Base-by-base conservation (phyloP, 2,113 vertebrate genomes). In the Pionites leucogaster region DNA sequence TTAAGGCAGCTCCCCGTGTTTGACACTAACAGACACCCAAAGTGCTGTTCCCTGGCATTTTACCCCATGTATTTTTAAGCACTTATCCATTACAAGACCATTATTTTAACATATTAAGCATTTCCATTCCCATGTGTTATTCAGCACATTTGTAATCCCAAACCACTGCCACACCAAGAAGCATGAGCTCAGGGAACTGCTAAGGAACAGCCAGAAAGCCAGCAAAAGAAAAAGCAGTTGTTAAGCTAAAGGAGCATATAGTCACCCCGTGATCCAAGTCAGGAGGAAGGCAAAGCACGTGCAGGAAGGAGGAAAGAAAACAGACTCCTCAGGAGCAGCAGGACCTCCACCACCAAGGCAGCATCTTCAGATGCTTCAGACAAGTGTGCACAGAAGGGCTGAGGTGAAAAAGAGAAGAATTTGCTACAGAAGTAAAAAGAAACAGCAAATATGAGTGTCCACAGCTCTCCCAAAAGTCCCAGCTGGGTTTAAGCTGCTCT, bases 41-140 rank as follows among this genome's bases (percentile, higher is more conserved):
- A 16, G 7, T 16, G 0, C 6, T 7, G 8, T 6, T 53, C 17
- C 59, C 47, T 63, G 24, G 2, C 70, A 9, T 33, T 85, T 78
- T 44, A 75, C 17, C 18, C 72, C 16, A 8, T 2, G 5, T 17
- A 14, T 31, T 52, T n/a, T 3, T 4, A 10, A 84, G 24, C 2
- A 2, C 19, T 55, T 37, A 59, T 10, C 20, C 57, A n/a, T n/a
- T 59, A 59, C 33, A 24, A 35, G 57, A 35, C 20, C 18, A 5
- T 39, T 35, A 49, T 27, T 53, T 68, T 68, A 41, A 75, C 4
- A 63, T 31, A 67, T 63, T 55, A 82, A 77, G 4, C 29, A 17
- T 11, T 31, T 57, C 49, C 62, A 4, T 35, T 70, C 29, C n/a
- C 2, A 0, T 2, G 3, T 8, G 27, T 25, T 49, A 44, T 18